Conservation (phyloP, 2,113 vertebrate genomes). For the Scalopus aquaticus region DNA sequence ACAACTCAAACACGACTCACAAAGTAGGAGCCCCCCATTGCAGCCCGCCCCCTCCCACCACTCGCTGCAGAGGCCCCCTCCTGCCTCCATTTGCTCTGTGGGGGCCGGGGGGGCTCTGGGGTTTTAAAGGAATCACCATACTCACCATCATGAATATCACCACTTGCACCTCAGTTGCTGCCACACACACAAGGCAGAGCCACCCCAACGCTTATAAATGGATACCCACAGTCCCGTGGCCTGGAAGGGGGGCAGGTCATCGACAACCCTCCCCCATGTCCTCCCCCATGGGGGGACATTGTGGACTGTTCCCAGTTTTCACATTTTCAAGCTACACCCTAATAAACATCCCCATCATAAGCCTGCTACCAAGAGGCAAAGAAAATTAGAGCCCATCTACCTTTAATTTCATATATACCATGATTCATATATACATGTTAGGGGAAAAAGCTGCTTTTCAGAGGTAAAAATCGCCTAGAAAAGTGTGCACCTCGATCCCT, state of each 20-base stretch:
- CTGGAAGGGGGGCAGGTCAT: background rate
- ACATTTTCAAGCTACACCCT: background rate
- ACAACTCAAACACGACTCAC: background rate
- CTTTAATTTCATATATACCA: background rate
- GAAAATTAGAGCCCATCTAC: background rate
- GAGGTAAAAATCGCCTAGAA: background rate
- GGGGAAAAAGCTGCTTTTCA: background rate
- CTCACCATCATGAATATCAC: background rate
- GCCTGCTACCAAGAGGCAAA: background rate
- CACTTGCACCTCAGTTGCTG: background rate
- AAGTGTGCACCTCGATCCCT: background rate
- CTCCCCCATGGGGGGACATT: background rate
- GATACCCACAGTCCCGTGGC: no score
- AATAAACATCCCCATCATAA: background rate
- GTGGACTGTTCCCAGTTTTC: background rate
- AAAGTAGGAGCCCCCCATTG: background rate
- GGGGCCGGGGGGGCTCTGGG: background rate
- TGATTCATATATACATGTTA: background rate
- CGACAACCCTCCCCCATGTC: no score
- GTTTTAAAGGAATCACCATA: background rate
- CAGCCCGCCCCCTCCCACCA: background rate
- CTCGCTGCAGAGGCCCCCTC: background rate
- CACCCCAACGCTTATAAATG: background rate
- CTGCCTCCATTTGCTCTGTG: no score
- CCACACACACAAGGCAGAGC: background rate